Evolutionary conservation across 2,113 vertebrate species (phyloP), one percentile per base, ranked within the genome.

Genomic region (Sorex araneus): DNA sequence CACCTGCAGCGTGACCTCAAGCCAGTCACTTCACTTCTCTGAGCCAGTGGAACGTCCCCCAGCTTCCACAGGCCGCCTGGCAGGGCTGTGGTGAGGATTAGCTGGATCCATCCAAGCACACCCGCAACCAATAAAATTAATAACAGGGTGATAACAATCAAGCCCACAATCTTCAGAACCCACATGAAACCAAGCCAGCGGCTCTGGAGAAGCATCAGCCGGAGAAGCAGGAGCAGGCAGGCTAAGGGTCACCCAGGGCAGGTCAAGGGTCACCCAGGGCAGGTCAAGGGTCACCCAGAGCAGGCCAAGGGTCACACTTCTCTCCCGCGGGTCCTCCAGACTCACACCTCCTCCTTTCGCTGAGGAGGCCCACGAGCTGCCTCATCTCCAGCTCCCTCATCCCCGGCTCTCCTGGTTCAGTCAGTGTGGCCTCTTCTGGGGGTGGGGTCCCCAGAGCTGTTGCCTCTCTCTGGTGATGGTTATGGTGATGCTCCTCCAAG

Each of bases 331-430:
- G 43, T 19, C 76, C 30, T 27, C 12, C 25, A n/a, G 40, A 86
- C 10, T 50, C 27, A 19, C 54, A 50, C 36, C 1, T 18, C 57
- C 45, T 64, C 50, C 18, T 16, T 28, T 19, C 36, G 70, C 43
- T 9, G 25, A 40, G 32, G 30, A 45, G 0, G 3, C 13, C 80
- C 2, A 0, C 0, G 4, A 11, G 54, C 47, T 34, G 57, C 19
- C 57, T 60, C 57, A 60, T 30, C 70, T 40, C n/a, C 71, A 74
- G 71, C 8, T 1, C 25, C 27, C 10, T 27, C 27, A 43, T 16
- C 60, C 16, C 47, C n/a, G 32, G 21, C 28, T 64, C 27, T 78
- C 11, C 25, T 1, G 43, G 18, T 45, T 74, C 64, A 50, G 74
- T 30, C 13, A n/a, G 4, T 3, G 40, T 10, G 30, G 64, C 18